A percentile compares a stretch with the other conserved stretches of the same genome.
Conservation (phyloP, 2,888 invertebrate species). For the Nymphalis polychloros region DNA sequence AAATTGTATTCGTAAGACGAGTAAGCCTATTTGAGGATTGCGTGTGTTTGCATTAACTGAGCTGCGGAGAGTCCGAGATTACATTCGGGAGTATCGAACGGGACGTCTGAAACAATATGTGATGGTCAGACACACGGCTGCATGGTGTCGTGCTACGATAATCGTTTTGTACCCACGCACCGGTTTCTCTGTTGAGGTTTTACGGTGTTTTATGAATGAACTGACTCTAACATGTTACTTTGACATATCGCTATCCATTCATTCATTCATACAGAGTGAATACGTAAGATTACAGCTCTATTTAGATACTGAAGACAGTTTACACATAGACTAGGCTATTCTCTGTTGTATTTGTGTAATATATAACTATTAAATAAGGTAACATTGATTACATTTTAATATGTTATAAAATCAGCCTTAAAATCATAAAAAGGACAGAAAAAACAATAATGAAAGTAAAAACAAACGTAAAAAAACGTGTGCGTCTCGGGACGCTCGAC, state of each 20-base stretch:
- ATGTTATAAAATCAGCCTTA: no score
- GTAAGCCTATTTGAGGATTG: slow-evolving; percentile 34
- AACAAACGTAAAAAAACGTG: no score
- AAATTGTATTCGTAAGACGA: slow-evolving; percentile 37
- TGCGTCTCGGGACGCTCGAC: no score
- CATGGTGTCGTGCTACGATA: background rate
- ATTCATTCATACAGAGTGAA: no score
- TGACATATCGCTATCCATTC: background rate
- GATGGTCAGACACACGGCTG: slow-evolving; percentile 7
- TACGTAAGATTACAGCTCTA: no score
- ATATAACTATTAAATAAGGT: no score
- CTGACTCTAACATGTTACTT: background rate
- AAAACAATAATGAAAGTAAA: no score
- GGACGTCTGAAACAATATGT: slow-evolving; percentile 23
- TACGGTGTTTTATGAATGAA: background rate
- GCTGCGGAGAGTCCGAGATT: slow-evolving; percentile 25
- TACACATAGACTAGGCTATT: no score
- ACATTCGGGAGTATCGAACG: slow-evolving; percentile 24
- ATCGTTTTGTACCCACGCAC: slow-evolving; percentile 4
- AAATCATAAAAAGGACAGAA: no score
- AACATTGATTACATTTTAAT: no score
- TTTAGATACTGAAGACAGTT: no score
- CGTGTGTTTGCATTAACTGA: slow-evolving; percentile 28
- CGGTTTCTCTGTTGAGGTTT: background rate
- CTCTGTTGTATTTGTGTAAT: no score